Percentiles rank a stretch among this genome's conserved stretches.
Evolutionary conservation across 2,888 invertebrate genomes (phyloP).

Genomic region (Thereva unica): DNA sequence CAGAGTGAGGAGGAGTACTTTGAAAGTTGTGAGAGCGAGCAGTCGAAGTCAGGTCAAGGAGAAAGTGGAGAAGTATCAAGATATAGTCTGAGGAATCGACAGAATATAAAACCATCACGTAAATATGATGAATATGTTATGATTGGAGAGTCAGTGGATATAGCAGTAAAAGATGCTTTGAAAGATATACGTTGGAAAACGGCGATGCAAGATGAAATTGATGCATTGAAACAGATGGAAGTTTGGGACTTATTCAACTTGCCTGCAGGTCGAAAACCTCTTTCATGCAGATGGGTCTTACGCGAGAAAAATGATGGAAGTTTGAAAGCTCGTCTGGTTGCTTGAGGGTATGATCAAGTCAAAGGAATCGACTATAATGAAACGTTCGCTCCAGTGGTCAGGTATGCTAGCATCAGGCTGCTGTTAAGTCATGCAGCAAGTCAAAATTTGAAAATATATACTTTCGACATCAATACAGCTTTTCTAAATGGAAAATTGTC

Average conservation of each 20-base stretch:
- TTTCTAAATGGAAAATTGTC: no score
- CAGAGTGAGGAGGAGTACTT: not conserved
- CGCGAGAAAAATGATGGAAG: no score
- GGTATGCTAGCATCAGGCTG: no score
- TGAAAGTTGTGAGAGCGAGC: not conserved
- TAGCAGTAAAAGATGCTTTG: not conserved
- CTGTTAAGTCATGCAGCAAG: no score
- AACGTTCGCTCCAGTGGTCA: no score
- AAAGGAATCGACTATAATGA: no score
- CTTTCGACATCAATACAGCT: no score
- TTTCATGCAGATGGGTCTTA: not conserved
- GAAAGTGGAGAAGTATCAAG: not conserved
- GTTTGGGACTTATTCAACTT: not conserved
- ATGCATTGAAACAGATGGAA: not conserved
- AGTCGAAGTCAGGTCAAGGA: not conserved
- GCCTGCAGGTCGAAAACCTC: not conserved
- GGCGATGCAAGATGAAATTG: slow-evolving; percentile 3
- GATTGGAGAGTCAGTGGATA: not conserved
- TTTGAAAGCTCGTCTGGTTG: no score
- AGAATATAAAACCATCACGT: not conserved
- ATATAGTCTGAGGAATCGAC: not conserved
- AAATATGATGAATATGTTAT: not conserved
- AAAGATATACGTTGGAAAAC: not conserved
- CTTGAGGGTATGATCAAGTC: no score
- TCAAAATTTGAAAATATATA: no score